Evolutionary conservation across 37 sponge, comb jelly and placozoan species (phyloP), one percentile per base, ranked within the genome.

Genomic region (Corticium candelabrum): DNA sequence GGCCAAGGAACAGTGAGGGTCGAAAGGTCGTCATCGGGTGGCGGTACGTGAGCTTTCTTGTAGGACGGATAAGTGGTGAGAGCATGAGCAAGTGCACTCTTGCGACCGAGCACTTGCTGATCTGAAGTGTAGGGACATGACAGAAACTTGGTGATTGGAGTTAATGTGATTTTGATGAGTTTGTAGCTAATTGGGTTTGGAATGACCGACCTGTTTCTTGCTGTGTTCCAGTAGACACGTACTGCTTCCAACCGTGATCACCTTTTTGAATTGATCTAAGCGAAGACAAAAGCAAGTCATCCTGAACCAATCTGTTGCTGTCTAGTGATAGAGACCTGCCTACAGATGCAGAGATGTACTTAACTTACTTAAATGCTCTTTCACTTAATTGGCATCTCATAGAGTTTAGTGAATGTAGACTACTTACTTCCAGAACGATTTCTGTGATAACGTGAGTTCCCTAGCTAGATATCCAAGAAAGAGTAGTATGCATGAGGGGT

Each of bases 1-100:
- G 79, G 79, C 79, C 79, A 78, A 70, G 34, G 37, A 50, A 29
- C 11, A 29, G n/a, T 3, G 21, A 67, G 62, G 15, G 62, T 50
- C 15, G 62, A 11, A n/a, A n/a, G n/a, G 62, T 27, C 15, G 11
- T 11, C n/a, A n/a, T n/a, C 62, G 21, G 11, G 11, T 50, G 11
- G 62, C 62, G 62, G 21, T 50, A 50, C 62, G 62, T 27, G 62
- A 27, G 62, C 62, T 27, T 50, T 50, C 21, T 50, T 11, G 15
- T 11, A 21, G n/a, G n/a, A n/a, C 15, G 15, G 15, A 21, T 50
- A 50, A 21, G 11, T 50, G 11, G 15, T 50, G 11, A 50, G 21
- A 50, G 62, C 62, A 50, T 11, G 11, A 11, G 11, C 62, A 50
- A 50, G 11, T 50, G 11, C 62, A 27, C 21, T 50, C 21, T 50